Percentiles rank a stretch among this genome's conserved stretches.
phyloP scores from a whole-genome alignment of 2,888 invertebrate species.

The Eristalis intricaria region DNA sequence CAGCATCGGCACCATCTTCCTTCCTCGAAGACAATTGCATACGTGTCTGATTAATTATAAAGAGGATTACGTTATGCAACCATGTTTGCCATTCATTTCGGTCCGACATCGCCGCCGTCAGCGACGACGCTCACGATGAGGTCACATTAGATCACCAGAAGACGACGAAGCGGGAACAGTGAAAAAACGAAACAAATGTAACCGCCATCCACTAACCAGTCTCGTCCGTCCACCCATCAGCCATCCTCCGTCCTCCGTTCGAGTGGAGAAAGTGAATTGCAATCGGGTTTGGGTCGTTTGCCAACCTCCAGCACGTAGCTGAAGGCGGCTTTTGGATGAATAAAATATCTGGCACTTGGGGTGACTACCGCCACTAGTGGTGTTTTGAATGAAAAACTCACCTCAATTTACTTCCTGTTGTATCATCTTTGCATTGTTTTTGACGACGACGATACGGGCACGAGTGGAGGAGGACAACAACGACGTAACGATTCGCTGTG shows the following conservation, averaged over 20 bases:
- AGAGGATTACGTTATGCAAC: slow-evolving; percentile 78
- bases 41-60: slow-evolving; percentile 80
- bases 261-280: slow-evolving; percentile 70
- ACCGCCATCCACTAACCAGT: slow-evolving; percentile 2
- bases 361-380: slow-evolving; percentile 44
- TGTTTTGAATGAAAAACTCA: slow-evolving; percentile 67
- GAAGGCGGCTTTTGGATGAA: slow-evolving; percentile 67
- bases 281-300: slow-evolving; percentile 70
- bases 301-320: slow-evolving; percentile 68
- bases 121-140: slow-evolving; percentile 46
- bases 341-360: slow-evolving; percentile 70
- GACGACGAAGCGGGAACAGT: slow-evolving; percentile 18
- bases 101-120: slow-evolving; percentile 37
- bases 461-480: slow-evolving; percentile 18
- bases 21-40: slow-evolving; percentile 74
- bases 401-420: slow-evolving; percentile 70
- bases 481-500: slow-evolving; percentile 43
- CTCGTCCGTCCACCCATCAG: slow-evolving; percentile 27
- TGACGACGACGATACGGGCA: neutral
- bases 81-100: slow-evolving; percentile 70
- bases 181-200: slow-evolving; percentile 21
- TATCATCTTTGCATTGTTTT: slow-evolving; percentile 72
- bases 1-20: neutral
- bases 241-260: slow-evolving; percentile 27
- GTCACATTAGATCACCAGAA: slow-evolving; percentile 55